Base-by-base conservation (phyloP, 2,797 vertebrate species). In the Notolabrus celidotus region DNA sequence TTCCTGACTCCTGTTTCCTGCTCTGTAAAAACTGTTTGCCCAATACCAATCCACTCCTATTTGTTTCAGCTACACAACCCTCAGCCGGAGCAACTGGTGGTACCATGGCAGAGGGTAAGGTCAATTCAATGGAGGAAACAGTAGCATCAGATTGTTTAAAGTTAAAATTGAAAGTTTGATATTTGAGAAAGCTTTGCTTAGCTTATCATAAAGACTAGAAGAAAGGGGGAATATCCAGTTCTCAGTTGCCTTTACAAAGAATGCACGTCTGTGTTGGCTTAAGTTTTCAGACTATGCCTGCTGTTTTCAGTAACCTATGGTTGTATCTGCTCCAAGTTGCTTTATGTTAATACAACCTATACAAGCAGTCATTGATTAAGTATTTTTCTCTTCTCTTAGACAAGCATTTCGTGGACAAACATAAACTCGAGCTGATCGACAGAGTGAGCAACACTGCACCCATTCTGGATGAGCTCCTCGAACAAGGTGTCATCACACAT, bases 391-490 rank as follows among this genome's bases (percentile, higher is more conserved):
- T 22, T 17, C 5, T 25, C 22, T 51, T 52, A 90, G 88, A 0
- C 0, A 0, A 17, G 14, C 2, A 86, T 4, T 91, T 91, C 68
- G 81, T 93, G 46, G 88, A 92, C 2, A 19, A 15, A 41, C 58
- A 93, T 22, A 14, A 0, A 9, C 0, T 0, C 0, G 0, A n/a
- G 0, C 74, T 93, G 52, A 85, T 71, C 16, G 0, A 31, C 0
- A 72, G 69, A 67, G 85, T 87, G 66, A 11, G 0, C 55, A 3
- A 20, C 2, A 5, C 90, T 17, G 3, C 0, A 0, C 0, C 38
- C 7, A 79, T 92, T 50, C 23, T 93, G 66, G 91, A 93, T 61
- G 9, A 29, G 5, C 90, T 93, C 15, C 14, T 67, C n/a, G 0
- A 7, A 0, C 0, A 8, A 0, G 0, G 10, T 0, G 34, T 91